Evolutionary conservation across 1,140 invertebrate genomes (phyloP).

Genomic region (Elymnias hypermnestra): DNA sequence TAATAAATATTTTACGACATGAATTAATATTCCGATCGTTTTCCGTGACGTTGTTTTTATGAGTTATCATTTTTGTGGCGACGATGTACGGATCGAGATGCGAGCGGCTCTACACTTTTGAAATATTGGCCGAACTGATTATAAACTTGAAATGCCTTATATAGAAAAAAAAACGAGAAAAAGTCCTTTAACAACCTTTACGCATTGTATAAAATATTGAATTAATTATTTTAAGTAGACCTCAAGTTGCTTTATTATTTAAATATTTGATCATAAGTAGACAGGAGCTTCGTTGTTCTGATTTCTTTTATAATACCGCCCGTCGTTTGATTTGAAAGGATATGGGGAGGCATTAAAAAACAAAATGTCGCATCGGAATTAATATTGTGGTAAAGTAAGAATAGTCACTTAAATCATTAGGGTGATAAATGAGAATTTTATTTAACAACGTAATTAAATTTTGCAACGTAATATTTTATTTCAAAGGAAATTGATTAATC

Average conservation of each 20-base stretch:
- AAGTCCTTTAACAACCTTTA: constrained; percentile 54
- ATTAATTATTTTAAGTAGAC: constrained; percentile 46
- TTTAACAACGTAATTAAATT: no score
- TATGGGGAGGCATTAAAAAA: constrained; percentile 7
- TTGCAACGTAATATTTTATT: no score
- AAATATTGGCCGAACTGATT: constrained; percentile 57
- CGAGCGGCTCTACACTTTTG: constrained; percentile 40
- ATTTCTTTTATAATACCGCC: constrained; percentile 30
- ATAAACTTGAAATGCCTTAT: constrained; percentile 60
- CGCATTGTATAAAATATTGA: constrained; percentile 61
- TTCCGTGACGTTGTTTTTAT: constrained; percentile 74
- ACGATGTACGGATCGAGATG: constrained; percentile 39
- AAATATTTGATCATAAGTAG: constrained; percentile 30
- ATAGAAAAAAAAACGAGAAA: constrained; percentile 31
- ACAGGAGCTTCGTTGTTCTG: constrained; percentile 19
- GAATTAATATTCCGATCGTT: constrained; percentile 75
- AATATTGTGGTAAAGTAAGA: neutral
- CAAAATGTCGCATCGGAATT: constrained; percentile 3
- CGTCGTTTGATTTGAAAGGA: constrained; percentile 18
- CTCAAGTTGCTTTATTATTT: constrained; percentile 34
- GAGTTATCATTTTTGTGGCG: constrained; percentile 72
- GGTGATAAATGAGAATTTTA: no score
- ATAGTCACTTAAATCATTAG: no score
- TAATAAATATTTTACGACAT: constrained; percentile 75
- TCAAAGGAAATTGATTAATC: no score